phyloP scores from a whole-genome alignment of 2,888 invertebrate genomes.

The Netelia melanura region DNA sequence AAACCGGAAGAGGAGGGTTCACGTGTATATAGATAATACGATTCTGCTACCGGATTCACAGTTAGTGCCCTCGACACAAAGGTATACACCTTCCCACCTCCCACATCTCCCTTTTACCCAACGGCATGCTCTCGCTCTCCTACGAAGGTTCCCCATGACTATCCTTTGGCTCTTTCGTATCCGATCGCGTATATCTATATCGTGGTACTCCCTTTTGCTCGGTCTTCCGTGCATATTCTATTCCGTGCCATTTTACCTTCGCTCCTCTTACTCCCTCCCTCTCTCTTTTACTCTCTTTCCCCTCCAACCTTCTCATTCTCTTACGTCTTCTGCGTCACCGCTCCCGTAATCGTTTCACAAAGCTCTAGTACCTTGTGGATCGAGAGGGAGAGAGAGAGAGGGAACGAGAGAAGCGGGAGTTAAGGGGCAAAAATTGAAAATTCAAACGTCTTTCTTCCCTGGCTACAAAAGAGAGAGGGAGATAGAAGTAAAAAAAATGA shows the following conservation, averaged over 20 bases:
- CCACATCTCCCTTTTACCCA: slow-evolving; percentile 26
- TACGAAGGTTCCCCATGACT: slow-evolving; percentile 37
- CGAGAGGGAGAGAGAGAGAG: not conserved
- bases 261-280: not conserved
- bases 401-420: not conserved
- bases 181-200: slow-evolving; percentile 11
- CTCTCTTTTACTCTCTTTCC: not conserved
- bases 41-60: slow-evolving; percentile 78
- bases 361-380: slow-evolving; percentile 17
- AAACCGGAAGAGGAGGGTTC: slow-evolving; percentile 76
- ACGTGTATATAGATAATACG: slow-evolving; percentile 13
- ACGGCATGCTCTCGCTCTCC: slow-evolving; percentile 3
- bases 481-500: slow-evolving; percentile 11
- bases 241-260: slow-evolving; percentile 52
- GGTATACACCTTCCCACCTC: slow-evolving; percentile 63
- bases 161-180: slow-evolving; percentile 27
- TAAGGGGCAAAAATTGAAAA: slow-evolving; percentile 35
- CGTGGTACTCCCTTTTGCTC: slow-evolving; percentile 54
- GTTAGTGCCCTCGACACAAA: slow-evolving; percentile 78
- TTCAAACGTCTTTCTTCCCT: slow-evolving; percentile 12
- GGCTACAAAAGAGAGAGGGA: not conserved
- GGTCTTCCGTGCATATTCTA: slow-evolving; percentile 54
- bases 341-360: slow-evolving; percentile 26
- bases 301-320: not conserved
- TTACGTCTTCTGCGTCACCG: slow-evolving; percentile 54